phyloP scores from a whole-genome alignment of 2,888 invertebrate genomes.

The Mimumesa dahlbomi region DNA sequence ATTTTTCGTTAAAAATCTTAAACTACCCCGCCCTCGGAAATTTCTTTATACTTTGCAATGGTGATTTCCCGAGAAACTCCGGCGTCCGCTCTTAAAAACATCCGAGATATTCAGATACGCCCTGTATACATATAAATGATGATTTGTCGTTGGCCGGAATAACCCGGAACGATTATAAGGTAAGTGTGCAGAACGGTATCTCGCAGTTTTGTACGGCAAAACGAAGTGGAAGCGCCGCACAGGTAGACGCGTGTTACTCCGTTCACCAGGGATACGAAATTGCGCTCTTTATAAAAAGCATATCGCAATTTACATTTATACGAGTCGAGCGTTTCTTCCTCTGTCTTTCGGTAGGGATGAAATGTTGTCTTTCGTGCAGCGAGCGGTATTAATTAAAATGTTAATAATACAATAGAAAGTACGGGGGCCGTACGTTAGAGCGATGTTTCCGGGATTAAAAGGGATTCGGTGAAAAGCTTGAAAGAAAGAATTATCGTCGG shows the following conservation, averaged over 20 bases:
- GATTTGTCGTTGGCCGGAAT: too few species aligned
- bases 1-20: too few species aligned
- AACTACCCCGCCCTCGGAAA: too few species aligned
- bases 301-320: conserved; percentile 52
- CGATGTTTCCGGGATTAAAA: conserved; percentile 32
- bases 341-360: not conserved
- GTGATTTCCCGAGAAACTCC: too few species aligned
- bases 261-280: conserved; percentile 27
- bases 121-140: too few species aligned
- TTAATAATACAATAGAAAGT: conserved; percentile 37
- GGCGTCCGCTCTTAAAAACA: too few species aligned
- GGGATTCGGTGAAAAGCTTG: conserved; percentile 31
- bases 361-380: conserved; percentile 22
- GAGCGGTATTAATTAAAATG: conserved; percentile 45
- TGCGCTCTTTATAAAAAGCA: conserved; percentile 37
- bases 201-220: too few species aligned
- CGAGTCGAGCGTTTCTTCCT: conserved; percentile 16
- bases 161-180: too few species aligned
- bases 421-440: not conserved
- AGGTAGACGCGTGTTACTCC: conserved; percentile 21
- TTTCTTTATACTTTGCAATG: too few species aligned
- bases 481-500: conserved; percentile 1
- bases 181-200: too few species aligned
- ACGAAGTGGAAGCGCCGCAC: too few species aligned
- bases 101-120: too few species aligned